Base-by-base conservation (phyloP, 2,113 vertebrate species). In the Halcyon senegalensis region DNA sequence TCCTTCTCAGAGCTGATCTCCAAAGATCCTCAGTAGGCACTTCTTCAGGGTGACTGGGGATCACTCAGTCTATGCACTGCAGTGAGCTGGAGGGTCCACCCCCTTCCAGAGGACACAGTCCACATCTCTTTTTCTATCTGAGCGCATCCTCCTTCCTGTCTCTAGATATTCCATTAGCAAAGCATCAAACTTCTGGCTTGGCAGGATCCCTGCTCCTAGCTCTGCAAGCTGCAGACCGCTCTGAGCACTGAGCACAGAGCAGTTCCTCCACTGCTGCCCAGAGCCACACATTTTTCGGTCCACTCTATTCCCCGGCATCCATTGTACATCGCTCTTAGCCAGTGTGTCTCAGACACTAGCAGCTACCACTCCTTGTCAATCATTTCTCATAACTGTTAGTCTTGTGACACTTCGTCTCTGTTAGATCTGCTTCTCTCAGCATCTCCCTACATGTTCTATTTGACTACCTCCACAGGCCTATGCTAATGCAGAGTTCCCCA, bases 11-110 rank as follows among this genome's bases (percentile, higher is more conserved):
- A 50, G 30, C 41, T 76, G 11, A 23, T 41, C 55, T 78, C 63
- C 44, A 83, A 43, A 77, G 28, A 55, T 73, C 30, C 46, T 84
- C 80, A 68, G 25, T 8, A 63, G 27, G 17, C 30, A 1, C 39
- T 85, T 43, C 55, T 24, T 72, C 46, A 8, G 12, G 39, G 44
- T 56, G 62, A 73, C 7, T 3, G 4, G 37, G 35, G 16, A 11
- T 81, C 0, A 1, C 48, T 75, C 53, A 27, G 50, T 7, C 24
- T 37, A 7, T n/a, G 69, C 4, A 0, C 16, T 62, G 16, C 46
- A 35, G n/a, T 41, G 56, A 62, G 31, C 75, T 62, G 39, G 50
- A 62, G 24, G 15, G 16, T 31, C 35, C 37, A 33, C 46, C 27
- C 33, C 35, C 43, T 64, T 44, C 31, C 88, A 63, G 76, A 70